Base-by-base conservation (phyloP, 2,888 invertebrate genomes). In the Thumatha senex region DNA sequence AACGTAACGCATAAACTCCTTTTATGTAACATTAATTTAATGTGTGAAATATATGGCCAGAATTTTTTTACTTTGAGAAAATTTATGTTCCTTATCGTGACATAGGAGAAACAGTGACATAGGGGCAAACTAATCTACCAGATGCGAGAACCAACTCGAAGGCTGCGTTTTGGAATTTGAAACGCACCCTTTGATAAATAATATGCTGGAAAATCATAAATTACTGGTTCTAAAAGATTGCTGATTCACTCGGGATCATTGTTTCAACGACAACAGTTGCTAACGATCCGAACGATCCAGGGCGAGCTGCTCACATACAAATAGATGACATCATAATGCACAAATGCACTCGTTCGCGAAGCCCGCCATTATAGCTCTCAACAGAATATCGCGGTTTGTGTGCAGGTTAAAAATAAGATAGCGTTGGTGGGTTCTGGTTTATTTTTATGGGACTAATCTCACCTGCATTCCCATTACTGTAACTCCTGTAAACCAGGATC, bases 291-390 rank as follows among this genome's bases (percentile, higher is more conserved):
- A 9, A n/a, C n/a, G n/a, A n/a, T n/a, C n/a, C 44, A 15, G n/a
- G 13, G 35, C 11, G 18, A 33, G 24, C 15, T 40, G 33, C 33
- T 45, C 11, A 31, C 9, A 18, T 38, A 45, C 48, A 40, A 38
- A 45, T 42, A 41, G 36, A 18, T 54, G 49, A 50, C 49, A 43
- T 50, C 49, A 50, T 14, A 44, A 34, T 54, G 49, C 49, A 54
- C 43, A 34, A 50, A 50, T 54, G 54, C 49, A 54, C 40, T 36
- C 18, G 24, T 40, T n/a, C 41, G 31, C 39, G 40, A 40, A 31
- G 40, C 33, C 39, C 45, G 48, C 36, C 13, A 11, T 46, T 54
- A 41, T 46, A 54, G 35, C 54, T 54, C 36, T 54, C 50, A 54
- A 33, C 47, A 38, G 12, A 18, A 36, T 40, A 44, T 44, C 50